phyloP scores from a whole-genome alignment of 2,113 vertebrate genomes.

The Apodemus sylvaticus region DNA sequence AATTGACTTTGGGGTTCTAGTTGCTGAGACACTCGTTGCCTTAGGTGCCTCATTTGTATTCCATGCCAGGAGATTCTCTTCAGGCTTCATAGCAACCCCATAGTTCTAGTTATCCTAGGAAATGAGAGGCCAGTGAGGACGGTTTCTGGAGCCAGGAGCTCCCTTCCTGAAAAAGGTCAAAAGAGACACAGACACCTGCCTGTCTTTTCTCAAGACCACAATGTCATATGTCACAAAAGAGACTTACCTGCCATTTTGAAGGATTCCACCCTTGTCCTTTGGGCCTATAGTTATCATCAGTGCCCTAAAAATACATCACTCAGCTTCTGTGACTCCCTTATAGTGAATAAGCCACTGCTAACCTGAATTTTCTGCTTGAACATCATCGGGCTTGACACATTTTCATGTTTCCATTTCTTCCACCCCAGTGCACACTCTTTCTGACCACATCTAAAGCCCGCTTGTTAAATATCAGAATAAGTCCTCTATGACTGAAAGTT shows the following conservation, averaged over 20 bases:
- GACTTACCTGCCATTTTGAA: background rate
- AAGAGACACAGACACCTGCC: background rate
- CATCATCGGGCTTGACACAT: background rate
- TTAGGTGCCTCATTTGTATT: background rate
- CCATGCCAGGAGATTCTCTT: fast-evolving
- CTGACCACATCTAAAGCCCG: background rate
- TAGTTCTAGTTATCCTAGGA: background rate
- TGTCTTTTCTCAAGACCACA: background rate
- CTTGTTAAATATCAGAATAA: background rate
- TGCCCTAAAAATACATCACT: background rate
- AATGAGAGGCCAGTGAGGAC: background rate
- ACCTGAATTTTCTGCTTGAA: background rate
- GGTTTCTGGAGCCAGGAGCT: background rate
- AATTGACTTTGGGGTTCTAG: background rate
- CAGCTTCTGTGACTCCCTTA: background rate
- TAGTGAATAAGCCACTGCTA: background rate
- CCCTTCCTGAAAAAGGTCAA: background rate
- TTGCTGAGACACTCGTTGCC: background rate
- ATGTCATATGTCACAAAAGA: background rate
- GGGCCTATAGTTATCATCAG: background rate
- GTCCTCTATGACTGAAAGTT: background rate
- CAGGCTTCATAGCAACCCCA: fast-evolving
- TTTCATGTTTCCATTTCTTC: background rate
- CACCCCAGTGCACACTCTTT: background rate
- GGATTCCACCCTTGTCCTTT: background rate